A percentile compares a stretch with the other conserved stretches of the same genome.
Conservation (phyloP, 2,888 invertebrate genomes). For the Koerneria pararmatus region DNA sequence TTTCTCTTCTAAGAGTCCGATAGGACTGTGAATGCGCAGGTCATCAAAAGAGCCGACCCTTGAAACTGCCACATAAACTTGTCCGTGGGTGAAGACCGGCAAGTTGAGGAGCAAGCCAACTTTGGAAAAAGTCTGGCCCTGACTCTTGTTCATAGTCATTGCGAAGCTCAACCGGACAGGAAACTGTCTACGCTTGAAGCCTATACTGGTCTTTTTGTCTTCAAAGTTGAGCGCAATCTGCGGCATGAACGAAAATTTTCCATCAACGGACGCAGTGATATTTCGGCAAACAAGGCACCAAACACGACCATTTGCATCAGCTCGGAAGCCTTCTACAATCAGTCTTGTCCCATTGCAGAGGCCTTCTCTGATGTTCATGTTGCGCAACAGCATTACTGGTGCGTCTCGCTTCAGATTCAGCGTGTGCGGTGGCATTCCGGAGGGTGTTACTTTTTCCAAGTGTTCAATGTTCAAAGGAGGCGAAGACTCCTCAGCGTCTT, state of each 20-base stretch:
- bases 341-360: slow-evolving; percentile 35
- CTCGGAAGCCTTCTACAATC: slow-evolving; percentile 20
- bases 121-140: slow-evolving; percentile 9
- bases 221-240: neutral
- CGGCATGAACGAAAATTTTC: neutral
- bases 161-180: slow-evolving; percentile 1
- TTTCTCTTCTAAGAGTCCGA: too few species aligned
- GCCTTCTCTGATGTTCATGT: slow-evolving; percentile 30
- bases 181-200: slow-evolving; percentile 5
- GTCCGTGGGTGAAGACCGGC: slow-evolving; percentile 31
- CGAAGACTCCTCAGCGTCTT: neutral
- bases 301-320: slow-evolving; percentile 4
- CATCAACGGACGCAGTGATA: neutral
- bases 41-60: slow-evolving; percentile 22
- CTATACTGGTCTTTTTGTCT: neutral
- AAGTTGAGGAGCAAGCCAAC: slow-evolving; percentile 5
- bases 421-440: slow-evolving; percentile 27
- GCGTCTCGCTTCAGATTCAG: slow-evolving; percentile 26
- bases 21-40: slow-evolving; percentile 8
- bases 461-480: slow-evolving; percentile 17
- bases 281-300: slow-evolving; percentile 13
- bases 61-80: slow-evolving; percentile 38
- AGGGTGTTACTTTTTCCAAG: slow-evolving; percentile 19
- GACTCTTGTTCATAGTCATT: slow-evolving; percentile 9
- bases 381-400: slow-evolving; percentile 31